A percentile compares a stretch with the other conserved stretches of the same genome.
Evolutionary conservation across 1,140 invertebrate genomes (phyloP).

Genomic region (Meloidogyne floridensis): DNA sequence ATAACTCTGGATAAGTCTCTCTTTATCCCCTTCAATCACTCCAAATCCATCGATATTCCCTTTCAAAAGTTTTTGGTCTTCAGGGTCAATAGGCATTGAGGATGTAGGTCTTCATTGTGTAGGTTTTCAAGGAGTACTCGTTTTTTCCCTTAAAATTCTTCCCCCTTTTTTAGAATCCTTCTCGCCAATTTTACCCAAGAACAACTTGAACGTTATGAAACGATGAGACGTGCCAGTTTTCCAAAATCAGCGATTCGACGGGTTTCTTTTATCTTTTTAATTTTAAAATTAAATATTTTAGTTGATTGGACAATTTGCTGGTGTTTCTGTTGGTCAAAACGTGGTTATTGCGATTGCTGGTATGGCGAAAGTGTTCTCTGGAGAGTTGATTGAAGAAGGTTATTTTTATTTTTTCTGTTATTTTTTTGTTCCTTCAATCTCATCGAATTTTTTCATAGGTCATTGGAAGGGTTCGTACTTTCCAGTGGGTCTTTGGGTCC

Average conservation of each 20-base stretch:
- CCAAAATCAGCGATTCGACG: conserved; percentile 95
- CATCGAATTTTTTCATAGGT: neutral
- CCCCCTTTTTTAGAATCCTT: conserved; percentile 73
- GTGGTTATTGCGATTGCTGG: conserved; percentile 99
- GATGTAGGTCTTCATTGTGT: too few relatives aligned
- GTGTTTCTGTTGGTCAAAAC: conserved; percentile 94
- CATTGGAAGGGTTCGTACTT: too few relatives aligned
- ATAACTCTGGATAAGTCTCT: too few relatives aligned
- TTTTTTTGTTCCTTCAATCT: neutral
- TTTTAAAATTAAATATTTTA: conserved; percentile 57
- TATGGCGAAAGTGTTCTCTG: conserved; percentile 98
- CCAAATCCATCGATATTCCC: conserved; percentile 14
- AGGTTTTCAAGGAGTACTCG: too few relatives aligned
- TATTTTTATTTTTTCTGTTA: neutral
- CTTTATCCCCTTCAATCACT: too few relatives aligned
- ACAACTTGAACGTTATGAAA: conserved; percentile 95
- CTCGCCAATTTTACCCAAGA: conserved; percentile 98
- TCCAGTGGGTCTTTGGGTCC: too few relatives aligned
- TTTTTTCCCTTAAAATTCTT: neutral
- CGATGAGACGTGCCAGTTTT: conserved; percentile 91
- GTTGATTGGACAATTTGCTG: conserved; percentile 95
- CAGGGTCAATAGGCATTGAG: too few relatives aligned
- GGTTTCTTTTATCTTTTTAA: conserved; percentile 66
- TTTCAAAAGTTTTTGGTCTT: too few relatives aligned
- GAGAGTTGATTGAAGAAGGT: conserved; percentile 94